These are phyloP conservation scores for Anticlea derivata DNA, from an alignment of 2,888 invertebrate genomes.

Conservation along the genomic window DNA sequence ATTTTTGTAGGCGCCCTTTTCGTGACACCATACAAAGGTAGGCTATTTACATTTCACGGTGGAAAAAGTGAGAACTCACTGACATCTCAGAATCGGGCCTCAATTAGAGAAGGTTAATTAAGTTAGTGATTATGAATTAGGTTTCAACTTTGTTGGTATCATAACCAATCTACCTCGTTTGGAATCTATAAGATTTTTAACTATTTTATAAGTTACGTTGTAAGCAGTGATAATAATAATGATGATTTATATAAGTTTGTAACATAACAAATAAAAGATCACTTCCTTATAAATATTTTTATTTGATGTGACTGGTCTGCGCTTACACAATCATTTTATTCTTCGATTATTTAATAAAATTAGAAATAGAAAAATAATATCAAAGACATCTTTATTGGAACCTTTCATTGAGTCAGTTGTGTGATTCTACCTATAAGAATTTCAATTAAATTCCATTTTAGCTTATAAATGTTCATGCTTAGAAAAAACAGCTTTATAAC, in stretches of 20 bases:
- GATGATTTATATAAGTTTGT: not conserved
- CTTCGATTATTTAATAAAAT: conserved; percentile 79
- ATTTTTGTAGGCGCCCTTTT: too few relatives aligned
- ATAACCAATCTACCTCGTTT: conserved; percentile 27
- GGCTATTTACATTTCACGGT: too few relatives aligned
- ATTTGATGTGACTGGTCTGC: conserved; percentile 78
- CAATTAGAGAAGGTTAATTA: too few relatives aligned
- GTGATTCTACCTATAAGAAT: conserved; percentile 21
- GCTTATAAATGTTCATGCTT: conserved; percentile 33
- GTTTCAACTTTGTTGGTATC: not conserved
- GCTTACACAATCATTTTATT: conserved; percentile 78
- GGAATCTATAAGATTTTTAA: conserved; percentile 21
- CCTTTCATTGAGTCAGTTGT: conserved; percentile 65
- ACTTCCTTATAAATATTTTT: conserved; percentile 79
- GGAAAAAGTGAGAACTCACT: too few relatives aligned
- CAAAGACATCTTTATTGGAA: conserved; percentile 78
- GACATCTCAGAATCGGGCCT: too few relatives aligned
- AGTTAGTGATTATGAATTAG: too few relatives aligned
- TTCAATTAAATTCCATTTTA: conserved; percentile 30
- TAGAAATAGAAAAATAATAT: conserved; percentile 84
- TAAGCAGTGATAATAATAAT: not conserved
- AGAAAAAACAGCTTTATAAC: conserved; percentile 39
- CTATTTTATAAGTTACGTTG: not conserved
- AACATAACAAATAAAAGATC: conserved; percentile 59
- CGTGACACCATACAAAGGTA: too few relatives aligned